Conservation (phyloP, 2,113 vertebrate genomes). For the Orthonyx spaldingii region DNA sequence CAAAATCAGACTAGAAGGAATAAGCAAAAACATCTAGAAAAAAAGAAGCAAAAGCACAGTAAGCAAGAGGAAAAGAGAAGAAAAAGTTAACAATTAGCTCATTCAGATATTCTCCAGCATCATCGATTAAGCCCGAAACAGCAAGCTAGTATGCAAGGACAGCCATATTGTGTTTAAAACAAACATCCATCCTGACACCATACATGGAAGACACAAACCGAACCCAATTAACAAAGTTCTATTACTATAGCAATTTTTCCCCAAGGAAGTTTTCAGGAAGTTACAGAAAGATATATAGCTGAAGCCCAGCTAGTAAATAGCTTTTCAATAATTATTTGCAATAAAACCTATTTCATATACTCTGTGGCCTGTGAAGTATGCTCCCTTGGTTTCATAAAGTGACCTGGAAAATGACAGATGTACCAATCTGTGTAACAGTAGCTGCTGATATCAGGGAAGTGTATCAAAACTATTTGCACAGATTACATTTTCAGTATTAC, state of each 20-base stretch:
- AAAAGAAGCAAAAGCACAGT: constrained; percentile 75
- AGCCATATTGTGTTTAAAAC: constrained; percentile 47
- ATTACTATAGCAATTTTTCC: background rate
- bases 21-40: constrained; percentile 74
- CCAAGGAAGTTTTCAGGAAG: constrained; percentile 46
- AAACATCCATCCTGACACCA: constrained; percentile 32
- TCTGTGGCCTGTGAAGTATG: constrained; percentile 38
- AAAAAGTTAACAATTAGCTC: constrained; percentile 68
- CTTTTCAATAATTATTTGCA: constrained; percentile 43
- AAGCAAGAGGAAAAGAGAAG: constrained; percentile 74
- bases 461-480: constrained; percentile 22
- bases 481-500: constrained; percentile 9
- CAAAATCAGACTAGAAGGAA: constrained; percentile 66
- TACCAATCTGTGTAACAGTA: background rate
- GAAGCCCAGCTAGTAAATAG: constrained; percentile 16
- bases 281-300: constrained; percentile 19
- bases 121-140: constrained; percentile 57
- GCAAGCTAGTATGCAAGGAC: constrained; percentile 66
- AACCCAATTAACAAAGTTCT: constrained; percentile 52
- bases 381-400: constrained; percentile 48
- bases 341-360: constrained; percentile 32
- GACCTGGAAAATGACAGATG: constrained; percentile 39
- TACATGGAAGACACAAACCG: constrained; percentile 50
- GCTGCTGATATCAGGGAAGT: constrained; percentile 11
- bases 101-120: constrained; percentile 66